phyloP scores from a whole-genome alignment of 2,797 vertebrate species.

The Pseudochirops corinnae region DNA sequence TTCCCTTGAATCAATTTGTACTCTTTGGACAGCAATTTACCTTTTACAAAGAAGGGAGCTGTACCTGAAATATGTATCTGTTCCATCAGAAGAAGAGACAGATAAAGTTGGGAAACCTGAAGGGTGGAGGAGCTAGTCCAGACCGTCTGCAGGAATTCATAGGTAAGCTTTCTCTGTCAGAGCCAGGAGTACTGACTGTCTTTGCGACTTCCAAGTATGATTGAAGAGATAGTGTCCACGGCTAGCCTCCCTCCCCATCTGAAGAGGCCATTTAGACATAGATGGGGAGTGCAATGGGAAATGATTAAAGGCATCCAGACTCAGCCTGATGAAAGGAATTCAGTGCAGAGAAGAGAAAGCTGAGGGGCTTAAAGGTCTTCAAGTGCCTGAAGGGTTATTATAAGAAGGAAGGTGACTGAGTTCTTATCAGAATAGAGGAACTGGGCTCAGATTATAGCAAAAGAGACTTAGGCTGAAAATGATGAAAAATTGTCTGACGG shows the following conservation, averaged over 20 bases:
- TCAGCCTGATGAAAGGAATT: conserved; percentile 48
- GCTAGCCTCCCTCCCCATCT: neutral
- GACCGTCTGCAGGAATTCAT: neutral
- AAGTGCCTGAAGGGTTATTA: conserved; percentile 31
- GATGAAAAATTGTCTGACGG: conserved; percentile 22
- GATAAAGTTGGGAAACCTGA: neutral
- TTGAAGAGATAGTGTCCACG: neutral
- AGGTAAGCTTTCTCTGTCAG: neutral
- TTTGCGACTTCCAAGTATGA: conserved; percentile 6
- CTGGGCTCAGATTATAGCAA: conserved; percentile 28
- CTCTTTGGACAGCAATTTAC: neutral
- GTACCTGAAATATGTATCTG: neutral
- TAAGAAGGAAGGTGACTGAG: conserved; percentile 58
- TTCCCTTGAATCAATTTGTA: neutral
- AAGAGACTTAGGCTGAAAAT: conserved; percentile 34
- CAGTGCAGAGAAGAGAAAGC: conserved; percentile 33
- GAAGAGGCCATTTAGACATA: conserved; percentile 32
- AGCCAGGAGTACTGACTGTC: neutral
- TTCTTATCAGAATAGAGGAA: conserved; percentile 55
- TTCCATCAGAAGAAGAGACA: neutral
- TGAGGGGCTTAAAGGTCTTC: conserved; percentile 44
- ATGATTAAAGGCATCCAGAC: conserved; percentile 58
- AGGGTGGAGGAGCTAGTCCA: neutral
- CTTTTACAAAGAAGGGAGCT: neutral
- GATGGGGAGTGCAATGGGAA: conserved; percentile 13